Evolutionary conservation across 2,113 vertebrate genomes (phyloP), one percentile per base, ranked within the genome.

Genomic region (Chaetodon trifascialis): DNA sequence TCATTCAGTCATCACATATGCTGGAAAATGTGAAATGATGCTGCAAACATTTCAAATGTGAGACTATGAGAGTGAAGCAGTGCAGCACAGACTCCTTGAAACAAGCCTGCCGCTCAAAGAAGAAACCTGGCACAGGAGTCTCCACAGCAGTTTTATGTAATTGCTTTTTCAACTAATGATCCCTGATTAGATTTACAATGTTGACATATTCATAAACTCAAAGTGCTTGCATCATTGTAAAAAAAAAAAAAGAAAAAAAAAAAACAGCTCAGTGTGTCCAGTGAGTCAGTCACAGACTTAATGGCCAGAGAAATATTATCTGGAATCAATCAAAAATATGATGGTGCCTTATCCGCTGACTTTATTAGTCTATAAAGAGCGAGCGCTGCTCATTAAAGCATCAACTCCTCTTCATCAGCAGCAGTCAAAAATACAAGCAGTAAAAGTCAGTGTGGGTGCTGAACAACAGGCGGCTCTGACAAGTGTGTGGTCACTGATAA

Each of bases 241-340:
- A 76, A 81, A 76, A 66, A 30, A 66, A 80, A 76, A 80, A 76
- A 66, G 23, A 58, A 52, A n/a, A 2, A 63, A 3, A 30, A 30
- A 30, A 30, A 30, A 75, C 11, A 15, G 30, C 11, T 9, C 40
- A 80, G 68, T 74, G 59, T 74, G 81, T 81, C 59, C 47, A 79
- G 55, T 42, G 56, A 67, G 79, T 68, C 85, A 74, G 62, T 80
- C 67, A 85, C 51, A 73, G 42, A 55, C 42, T 65, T 36, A 73
- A 76, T 74, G 40, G 73, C 70, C 79, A 67, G 59, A 85, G 72
- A 89, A 85, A 92, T 85, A 86, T 89, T 2, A 90, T 82, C 76
- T 75, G 72, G 60, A 85, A 90, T 92, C 86, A 87, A 90, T 92
- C 83, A 89, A 71, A 87, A 83, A 86, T 85, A 85, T 89, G 77